Percentiles rank a stretch among this genome's conserved stretches.
phyloP scores from a whole-genome alignment of 2,888 invertebrate species.

The Drosophila peninsularis region DNA sequence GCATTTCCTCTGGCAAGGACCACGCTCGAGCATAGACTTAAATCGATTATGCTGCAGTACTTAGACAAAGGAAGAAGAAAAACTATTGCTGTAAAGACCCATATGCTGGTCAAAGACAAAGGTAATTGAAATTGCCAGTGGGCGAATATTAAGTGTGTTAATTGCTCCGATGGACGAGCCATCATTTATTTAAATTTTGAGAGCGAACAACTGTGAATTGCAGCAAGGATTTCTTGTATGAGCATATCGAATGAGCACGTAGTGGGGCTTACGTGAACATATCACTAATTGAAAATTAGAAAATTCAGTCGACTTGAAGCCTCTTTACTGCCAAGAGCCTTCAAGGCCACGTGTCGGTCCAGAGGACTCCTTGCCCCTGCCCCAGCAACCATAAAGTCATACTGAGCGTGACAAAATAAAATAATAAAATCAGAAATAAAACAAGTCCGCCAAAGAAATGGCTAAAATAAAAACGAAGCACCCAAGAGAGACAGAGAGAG shows the following conservation, averaged over 20 bases:
- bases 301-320: constrained; percentile 6
- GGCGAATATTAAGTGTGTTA: constrained; percentile 39
- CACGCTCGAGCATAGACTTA: constrained; percentile 4
- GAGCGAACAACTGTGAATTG: too few relatives aligned
- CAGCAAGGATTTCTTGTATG: not conserved
- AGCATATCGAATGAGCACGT: constrained; percentile 3
- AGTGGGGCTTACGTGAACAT: constrained; percentile 6
- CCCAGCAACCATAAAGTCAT: constrained; percentile 21
- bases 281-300: constrained; percentile 22
- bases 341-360: constrained; percentile 21
- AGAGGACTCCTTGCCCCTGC: not conserved
- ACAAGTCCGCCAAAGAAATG: constrained; percentile 41
- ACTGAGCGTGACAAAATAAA: constrained; percentile 39
- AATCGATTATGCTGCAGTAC: constrained; percentile 26
- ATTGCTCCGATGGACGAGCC: constrained; percentile 39
- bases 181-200: constrained; percentile 38
- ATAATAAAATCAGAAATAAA: constrained; percentile 65
- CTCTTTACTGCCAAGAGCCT: constrained; percentile 3
- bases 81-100: not conserved
- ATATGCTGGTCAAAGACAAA: constrained; percentile 42
- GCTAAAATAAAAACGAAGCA: constrained; percentile 47
- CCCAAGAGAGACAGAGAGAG: constrained; percentile 11
- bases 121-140: constrained; percentile 54
- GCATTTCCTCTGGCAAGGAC: constrained; percentile 12
- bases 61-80: not conserved